Base-by-base conservation (phyloP, 2,113 vertebrate genomes). In the Salvelinus sp. region DNA sequence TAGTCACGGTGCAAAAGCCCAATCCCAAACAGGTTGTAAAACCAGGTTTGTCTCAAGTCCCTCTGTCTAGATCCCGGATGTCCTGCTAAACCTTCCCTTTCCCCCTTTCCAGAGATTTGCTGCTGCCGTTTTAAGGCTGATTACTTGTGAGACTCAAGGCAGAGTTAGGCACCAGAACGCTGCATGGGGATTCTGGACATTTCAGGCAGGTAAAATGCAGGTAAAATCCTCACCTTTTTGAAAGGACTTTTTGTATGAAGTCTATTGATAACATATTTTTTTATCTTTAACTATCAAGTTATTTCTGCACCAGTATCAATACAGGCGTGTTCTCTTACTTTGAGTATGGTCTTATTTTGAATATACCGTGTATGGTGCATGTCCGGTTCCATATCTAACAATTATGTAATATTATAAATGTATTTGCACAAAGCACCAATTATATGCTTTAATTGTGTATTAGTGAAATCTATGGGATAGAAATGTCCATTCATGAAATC, bases 1-100 rank as follows among this genome's bases (percentile, higher is more conserved):
- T 93, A 92, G 92, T 92, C 89, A 93, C 87, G 88, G 88, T 89
- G 88, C 88, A 84, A 84, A 86, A 88, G 90, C 91, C 91, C 91
- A 92, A 92, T 92, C 92, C 91, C 91, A 91, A 92, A 92, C 92
- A 92, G 91, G 92, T 93, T 93, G 90, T 93, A 94, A 93, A 94
- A 88, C 85, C 88, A 87, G 88, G 89, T 91, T 90, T 88, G 89
- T 91, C 90, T 90, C 88, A 83, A 76, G 84, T 85, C 82, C 85
- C 82, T 89, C 80, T 87, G 83, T 91, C 90, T 88, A 78, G 74
- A 86, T 89, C 87, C 85, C 87, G 50, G 74, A 68, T 85, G 88
- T 85, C 86, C 86, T 63, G 83, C 86, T 85, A 73, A 90, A 86
- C 86, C 82, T 70, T 82, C 83, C 80, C 89, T 54, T 54, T 18